These are phyloP conservation scores for Pachycephala philippinensis DNA, from an alignment of 2,113 vertebrate species.

Conservation along the genomic window DNA sequence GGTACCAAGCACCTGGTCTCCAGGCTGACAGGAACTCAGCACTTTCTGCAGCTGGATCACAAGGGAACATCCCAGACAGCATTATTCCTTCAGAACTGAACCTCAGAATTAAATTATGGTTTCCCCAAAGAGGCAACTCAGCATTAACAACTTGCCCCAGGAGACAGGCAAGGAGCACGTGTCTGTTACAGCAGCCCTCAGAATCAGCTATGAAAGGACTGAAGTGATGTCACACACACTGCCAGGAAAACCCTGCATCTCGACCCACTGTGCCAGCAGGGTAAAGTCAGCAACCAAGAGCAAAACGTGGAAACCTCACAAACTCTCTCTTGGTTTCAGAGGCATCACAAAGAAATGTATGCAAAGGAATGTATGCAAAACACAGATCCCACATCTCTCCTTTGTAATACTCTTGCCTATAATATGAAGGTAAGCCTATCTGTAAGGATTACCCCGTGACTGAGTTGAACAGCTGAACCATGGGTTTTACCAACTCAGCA, in stretches of 20 bases:
- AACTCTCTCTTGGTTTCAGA: background rate
- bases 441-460: background rate
- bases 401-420: background rate
- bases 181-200: background rate
- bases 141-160: background rate
- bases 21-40: background rate
- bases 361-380: background rate
- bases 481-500: background rate
- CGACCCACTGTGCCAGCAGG: rapidly evolving
- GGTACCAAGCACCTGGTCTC: background rate
- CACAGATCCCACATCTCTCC: background rate
- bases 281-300: background rate
- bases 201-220: background rate
- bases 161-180: background rate
- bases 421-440: background rate
- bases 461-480: background rate
- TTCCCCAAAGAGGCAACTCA: background rate
- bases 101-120: background rate
- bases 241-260: background rate
- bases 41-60: background rate
- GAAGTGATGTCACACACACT: background rate
- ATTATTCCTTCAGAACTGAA: background rate
- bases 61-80: background rate
- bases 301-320: background rate
- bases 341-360: background rate